Conservation (phyloP, 2,888 invertebrate species). For the Halocaridina rubra region DNA sequence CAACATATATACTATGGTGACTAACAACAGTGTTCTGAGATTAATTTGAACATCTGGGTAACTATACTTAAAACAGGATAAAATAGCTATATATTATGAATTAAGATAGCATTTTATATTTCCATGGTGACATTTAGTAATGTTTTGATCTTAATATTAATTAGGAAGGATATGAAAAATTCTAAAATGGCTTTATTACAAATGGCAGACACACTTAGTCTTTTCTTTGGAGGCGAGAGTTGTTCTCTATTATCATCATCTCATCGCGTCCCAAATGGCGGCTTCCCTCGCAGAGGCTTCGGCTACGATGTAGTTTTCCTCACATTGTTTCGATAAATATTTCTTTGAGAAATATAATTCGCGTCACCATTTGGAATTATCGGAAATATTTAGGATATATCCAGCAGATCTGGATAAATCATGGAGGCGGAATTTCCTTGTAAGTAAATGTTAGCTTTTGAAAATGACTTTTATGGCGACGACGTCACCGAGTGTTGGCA, state of each 20-base stretch:
- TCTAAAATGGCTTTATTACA: too few species aligned
- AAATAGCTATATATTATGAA: too few species aligned
- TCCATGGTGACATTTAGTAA: too few species aligned
- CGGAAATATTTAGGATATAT: not conserved
- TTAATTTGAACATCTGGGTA: too few species aligned
- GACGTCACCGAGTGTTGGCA: slow-evolving; percentile 30
- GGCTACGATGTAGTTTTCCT: slow-evolving; percentile 55
- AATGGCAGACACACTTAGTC: not conserved
- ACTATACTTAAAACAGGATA: too few species aligned
- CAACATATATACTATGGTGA: too few species aligned
- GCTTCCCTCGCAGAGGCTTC: slow-evolving; percentile 39
- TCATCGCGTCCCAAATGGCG: slow-evolving; percentile 57
- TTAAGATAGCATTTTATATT: too few species aligned
- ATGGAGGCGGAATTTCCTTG: slow-evolving; percentile 39
- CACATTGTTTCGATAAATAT: not conserved
- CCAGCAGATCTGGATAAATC: not conserved
- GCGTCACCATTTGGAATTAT: not conserved
- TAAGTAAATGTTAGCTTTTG: not conserved
- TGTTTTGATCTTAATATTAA: too few species aligned
- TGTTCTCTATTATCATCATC: not conserved
- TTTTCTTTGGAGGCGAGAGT: not conserved
- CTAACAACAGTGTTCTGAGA: too few species aligned
- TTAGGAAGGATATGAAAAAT: too few species aligned
- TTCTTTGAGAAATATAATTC: not conserved
- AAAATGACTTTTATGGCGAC: not conserved